Evolutionary conservation across 2,888 invertebrate genomes (phyloP), one percentile per base, ranked within the genome.

Genomic region (Pseudanteris insignis): DNA sequence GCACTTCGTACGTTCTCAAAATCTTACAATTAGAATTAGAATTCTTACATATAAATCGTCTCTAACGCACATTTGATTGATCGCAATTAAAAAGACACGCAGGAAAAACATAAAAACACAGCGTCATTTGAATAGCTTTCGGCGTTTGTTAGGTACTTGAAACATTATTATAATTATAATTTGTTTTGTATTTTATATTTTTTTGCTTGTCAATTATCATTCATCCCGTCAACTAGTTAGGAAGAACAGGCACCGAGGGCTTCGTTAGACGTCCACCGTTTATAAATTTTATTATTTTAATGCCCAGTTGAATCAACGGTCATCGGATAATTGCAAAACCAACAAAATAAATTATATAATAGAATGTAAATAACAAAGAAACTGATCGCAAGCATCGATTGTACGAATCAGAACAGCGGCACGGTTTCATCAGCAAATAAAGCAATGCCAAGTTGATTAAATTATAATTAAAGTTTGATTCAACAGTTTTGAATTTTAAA

Each of bases 331-430:
- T 46, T 40, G 46, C 46, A 46, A 53, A 46, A 21, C 33, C 29
- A 47, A 30, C 24, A 11, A 47, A 47, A 21, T 4, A 47, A 38
- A 14, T 13, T n/a, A 21, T 26, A 50, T 18, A 34, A 40, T 26
- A 28, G 12, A 36, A 36, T 26, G 18, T 28, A 51, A 43, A 41
- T 8, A 28, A 37, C 26, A 12, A 41, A 12, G 14, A 51, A 38
- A 40, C 24, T 14, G 36, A 25, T 15, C 24, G 21, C 47, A 29
- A 57, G 37, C 29, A 32, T 55, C 41, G 47, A 50, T 64, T 64
- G 64, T 64, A 64, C 64, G 64, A 62, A 55, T 55, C 47, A 55
- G 48, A 63, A 65, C 63, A 63, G 65, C 65, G 65, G 63, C 65
- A 48, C 54, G 18, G 24, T 28, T 40, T 57, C 26, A 18, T 28